A percentile compares a stretch with the other conserved stretches of the same genome.
phyloP scores from a whole-genome alignment of 2,797 vertebrate species.

The Gastrophryne carolinensis region DNA sequence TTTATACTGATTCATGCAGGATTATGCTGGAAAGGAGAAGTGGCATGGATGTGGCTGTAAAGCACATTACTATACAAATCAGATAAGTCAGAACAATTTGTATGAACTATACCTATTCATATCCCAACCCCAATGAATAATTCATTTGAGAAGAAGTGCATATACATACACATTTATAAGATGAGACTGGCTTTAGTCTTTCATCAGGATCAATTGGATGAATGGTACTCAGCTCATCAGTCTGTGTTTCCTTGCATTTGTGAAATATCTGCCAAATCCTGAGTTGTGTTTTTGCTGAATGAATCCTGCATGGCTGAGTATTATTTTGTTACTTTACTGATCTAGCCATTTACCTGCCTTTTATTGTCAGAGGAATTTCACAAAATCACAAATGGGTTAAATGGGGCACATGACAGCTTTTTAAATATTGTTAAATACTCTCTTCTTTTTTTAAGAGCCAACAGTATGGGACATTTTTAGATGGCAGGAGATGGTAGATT shows the following conservation, averaged over 20 bases:
- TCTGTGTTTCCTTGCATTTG: background rate
- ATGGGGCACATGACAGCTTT: no score
- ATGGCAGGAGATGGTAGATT: no score
- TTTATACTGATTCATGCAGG: background rate
- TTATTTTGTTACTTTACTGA: background rate
- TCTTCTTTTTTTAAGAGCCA: no score
- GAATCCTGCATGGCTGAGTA: background rate
- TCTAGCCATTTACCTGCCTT: background rate
- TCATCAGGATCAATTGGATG: slow-evolving; percentile 12
- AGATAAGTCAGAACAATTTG: slow-evolving; percentile 20
- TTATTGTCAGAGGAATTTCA: background rate
- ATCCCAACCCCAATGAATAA: slow-evolving; percentile 6
- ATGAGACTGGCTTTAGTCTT: slow-evolving; percentile 1
- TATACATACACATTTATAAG: slow-evolving; percentile 17
- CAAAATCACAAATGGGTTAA: no score
- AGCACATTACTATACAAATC: slow-evolving; percentile 20
- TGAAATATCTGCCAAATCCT: background rate
- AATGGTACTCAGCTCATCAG: slow-evolving; percentile 10
- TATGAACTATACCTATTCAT: slow-evolving; percentile 17
- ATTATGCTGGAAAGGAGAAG: background rate
- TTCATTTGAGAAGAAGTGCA: slow-evolving; percentile 18
- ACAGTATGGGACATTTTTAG: no score
- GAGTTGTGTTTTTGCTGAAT: background rate
- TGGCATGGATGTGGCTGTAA: background rate
- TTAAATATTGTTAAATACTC: no score